Evolutionary conservation across 2,113 vertebrate genomes (phyloP), one percentile per base, ranked within the genome.

Genomic region (Entelurus aequoreus): DNA sequence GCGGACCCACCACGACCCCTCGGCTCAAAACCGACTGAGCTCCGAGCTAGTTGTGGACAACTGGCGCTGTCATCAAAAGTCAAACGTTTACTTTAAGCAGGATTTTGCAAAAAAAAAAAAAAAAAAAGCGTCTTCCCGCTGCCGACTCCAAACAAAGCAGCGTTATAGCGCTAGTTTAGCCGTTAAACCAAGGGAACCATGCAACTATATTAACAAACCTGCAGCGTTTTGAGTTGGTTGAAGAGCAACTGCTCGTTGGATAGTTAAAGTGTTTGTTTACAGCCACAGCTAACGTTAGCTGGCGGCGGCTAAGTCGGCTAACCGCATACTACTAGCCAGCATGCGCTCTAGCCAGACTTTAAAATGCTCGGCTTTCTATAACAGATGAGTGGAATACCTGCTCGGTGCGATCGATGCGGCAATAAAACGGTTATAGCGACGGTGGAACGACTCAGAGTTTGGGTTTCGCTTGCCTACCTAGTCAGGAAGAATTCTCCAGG

Each of bases 221-320:
- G 21, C 28, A 8, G 35, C 2, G 0, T 5, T 42, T 19, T 62
- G 13, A 48, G n/a, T 48, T 19, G 1, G 21, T 59, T 51, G 47
- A 6, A 13, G 28, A 19, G 60, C 55, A 35, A 46, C 42, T 40
- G 54, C 48, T 28, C 63, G 61, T 21, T 65, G 57, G 11, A 64
- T 19, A 35, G 14, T 5, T 58, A 35, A 7, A 37, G 35, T 71
- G 79, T 86, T 87, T 87, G 84, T 88, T 88, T 88, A 88, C 85
- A 85, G 76, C 35, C n/a, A 8, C 28, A 15, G 84, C 75, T 79
- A 79, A 64, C 35, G 68, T 40, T 77, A 83, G 80, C 81, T 37
- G 59, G 21, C 46, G 12, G 12, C 40, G 61, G 81, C 80, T 78
- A 76, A 77, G 58, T 3, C 63, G 76, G 80, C 79, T 65, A 62